These are phyloP conservation scores for Bolinopsis microptera DNA, from an alignment of 37 sponge, comb jelly and placozoan genomes.

Conservation along the genomic window DNA sequence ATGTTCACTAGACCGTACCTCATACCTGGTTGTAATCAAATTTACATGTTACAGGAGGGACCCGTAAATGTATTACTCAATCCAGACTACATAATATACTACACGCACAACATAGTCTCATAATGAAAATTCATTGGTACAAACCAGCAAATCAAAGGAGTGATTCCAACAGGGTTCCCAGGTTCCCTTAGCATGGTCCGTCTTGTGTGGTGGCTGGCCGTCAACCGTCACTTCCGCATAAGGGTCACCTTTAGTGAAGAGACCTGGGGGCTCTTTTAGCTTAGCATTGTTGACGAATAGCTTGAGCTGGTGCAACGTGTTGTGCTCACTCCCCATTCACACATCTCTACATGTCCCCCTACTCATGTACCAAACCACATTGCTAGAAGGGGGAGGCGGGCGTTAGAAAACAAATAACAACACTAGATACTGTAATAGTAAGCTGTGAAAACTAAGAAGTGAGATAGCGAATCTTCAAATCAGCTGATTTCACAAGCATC, in stretches of 20 bases:
- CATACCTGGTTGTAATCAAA: too few relatives aligned
- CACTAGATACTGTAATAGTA: too few relatives aligned
- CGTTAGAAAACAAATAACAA: too few relatives aligned
- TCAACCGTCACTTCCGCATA: slow-evolving; percentile 78
- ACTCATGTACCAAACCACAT: slow-evolving; percentile 25
- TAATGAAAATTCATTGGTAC: too few relatives aligned
- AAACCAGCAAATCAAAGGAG: slow-evolving; percentile 79
- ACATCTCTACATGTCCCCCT: slow-evolving; percentile 19
- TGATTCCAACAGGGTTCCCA: slow-evolving; percentile 85
- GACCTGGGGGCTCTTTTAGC: slow-evolving; percentile 7
- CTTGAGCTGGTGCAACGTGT: slow-evolving; percentile 33
- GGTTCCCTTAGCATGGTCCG: slow-evolving; percentile 77
- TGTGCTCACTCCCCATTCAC: background rate
- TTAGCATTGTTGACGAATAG: slow-evolving; percentile 26
- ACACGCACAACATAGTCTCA: too few relatives aligned
- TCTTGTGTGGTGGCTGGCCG: slow-evolving; percentile 80
- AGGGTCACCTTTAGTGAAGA: slow-evolving; percentile 58
- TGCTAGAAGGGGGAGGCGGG: background rate
- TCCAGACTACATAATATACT: too few relatives aligned
- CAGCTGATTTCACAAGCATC: too few relatives aligned
- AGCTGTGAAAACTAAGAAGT: too few relatives aligned
- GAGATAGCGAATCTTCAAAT: too few relatives aligned
- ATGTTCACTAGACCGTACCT: too few relatives aligned
- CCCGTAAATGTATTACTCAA: too few relatives aligned
- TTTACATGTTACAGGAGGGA: too few relatives aligned